Percentiles rank a stretch among this genome's conserved stretches.
These are phyloP conservation scores for Notoglanidium macrostoma DNA, from an alignment of 2,797 vertebrate species.

Conservation along the genomic window DNA sequence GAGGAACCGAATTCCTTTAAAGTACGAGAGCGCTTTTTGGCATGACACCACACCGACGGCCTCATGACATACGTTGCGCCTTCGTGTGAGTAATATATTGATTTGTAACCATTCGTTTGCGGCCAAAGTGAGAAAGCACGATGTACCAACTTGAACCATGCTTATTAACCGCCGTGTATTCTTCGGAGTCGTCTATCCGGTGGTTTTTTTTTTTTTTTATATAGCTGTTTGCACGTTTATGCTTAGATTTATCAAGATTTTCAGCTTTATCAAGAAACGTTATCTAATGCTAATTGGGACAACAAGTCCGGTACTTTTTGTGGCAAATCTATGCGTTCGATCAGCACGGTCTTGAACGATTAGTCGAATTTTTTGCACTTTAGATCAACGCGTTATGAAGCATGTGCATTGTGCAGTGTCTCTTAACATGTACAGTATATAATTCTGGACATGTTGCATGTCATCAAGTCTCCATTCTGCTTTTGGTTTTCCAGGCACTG, in stretches of 20 bases:
- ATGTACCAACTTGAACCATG: background rate
- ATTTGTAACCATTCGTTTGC: background rate
- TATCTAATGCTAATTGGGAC: background rate
- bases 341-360: background rate
- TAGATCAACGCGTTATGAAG: background rate
- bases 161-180: background rate
- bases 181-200: background rate
- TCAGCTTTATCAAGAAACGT: background rate
- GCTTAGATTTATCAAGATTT: background rate
- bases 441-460: background rate
- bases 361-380: background rate
- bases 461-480: background rate
- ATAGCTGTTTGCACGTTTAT: background rate
- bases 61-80: background rate
- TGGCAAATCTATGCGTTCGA: too few species aligned
- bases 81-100: slow-evolving; percentile 2
- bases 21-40: background rate
- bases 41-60: background rate
- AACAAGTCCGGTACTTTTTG: background rate
- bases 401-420: background rate
- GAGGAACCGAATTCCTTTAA: background rate
- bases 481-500: background rate
- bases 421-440: background rate
- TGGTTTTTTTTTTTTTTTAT: background rate
- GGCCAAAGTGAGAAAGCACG: background rate